These are phyloP conservation scores for Sycophila sp. DNA, from an alignment of 1,140 invertebrate species.

Conservation along the genomic window DNA sequence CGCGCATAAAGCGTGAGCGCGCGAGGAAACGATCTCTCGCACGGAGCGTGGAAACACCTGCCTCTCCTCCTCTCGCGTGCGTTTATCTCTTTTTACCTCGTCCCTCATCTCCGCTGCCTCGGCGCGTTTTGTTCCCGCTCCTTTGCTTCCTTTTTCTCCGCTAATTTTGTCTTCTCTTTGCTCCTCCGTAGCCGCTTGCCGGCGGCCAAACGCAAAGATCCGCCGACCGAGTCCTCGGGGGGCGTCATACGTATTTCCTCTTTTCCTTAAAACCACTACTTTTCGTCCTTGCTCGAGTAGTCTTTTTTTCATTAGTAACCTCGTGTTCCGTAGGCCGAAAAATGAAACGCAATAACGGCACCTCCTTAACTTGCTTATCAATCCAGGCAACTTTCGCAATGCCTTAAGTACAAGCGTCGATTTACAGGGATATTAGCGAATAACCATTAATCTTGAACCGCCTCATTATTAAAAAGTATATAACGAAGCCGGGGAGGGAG, in stretches of 20 bases:
- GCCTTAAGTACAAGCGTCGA: neutral
- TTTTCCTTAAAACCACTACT: too few species aligned
- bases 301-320: too few species aligned
- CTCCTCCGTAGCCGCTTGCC: constrained; percentile 18
- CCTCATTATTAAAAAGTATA: constrained; percentile 19
- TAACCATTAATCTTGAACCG: neutral
- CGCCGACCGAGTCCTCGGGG: constrained; percentile 27
- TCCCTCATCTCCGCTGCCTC: constrained; percentile 25
- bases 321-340: neutral
- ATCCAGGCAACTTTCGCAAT: neutral
- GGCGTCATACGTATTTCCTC: constrained; percentile 47
- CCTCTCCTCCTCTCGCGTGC: constrained; percentile 44
- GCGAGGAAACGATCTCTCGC: constrained; percentile 47
- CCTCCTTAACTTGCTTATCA: neutral
- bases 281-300: too few species aligned
- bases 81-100: constrained; percentile 43
- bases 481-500: neutral
- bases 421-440: neutral
- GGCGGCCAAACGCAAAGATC: constrained; percentile 35
- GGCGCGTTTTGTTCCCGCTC: constrained; percentile 11
- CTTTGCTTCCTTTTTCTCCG: constrained; percentile 12
- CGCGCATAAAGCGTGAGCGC: constrained; percentile 57
- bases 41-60: constrained; percentile 54
- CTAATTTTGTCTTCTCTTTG: constrained; percentile 39
- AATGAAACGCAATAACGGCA: neutral